Conservation (phyloP, 1,140 invertebrate species). For the Temnothorax longispinosus region DNA sequence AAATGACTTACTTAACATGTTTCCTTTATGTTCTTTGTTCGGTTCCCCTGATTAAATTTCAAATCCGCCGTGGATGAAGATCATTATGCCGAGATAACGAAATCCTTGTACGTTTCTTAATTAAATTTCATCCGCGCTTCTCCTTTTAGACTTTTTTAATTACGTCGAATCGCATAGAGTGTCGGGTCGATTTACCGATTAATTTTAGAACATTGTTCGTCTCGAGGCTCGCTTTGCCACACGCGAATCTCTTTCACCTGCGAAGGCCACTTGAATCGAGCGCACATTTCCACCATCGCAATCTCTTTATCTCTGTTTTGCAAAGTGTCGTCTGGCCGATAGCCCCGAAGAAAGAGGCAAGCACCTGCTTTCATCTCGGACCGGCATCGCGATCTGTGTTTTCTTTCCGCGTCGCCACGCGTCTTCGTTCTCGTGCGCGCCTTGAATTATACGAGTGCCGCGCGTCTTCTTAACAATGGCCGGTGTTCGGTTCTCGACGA, state of each 20-base stretch:
- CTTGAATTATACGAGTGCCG: background rate
- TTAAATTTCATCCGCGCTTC: background rate
- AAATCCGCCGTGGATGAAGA: background rate
- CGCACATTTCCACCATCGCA: background rate
- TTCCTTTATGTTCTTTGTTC: background rate
- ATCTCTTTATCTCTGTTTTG: conserved; percentile 30
- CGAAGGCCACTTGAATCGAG: background rate
- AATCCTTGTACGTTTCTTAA: background rate
- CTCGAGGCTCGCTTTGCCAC: background rate
- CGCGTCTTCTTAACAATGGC: background rate
- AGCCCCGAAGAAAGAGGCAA: background rate
- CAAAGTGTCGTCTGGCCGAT: conserved; percentile 23
- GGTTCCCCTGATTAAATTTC: background rate
- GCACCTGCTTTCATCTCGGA: background rate
- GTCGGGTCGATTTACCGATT: background rate
- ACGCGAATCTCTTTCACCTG: background rate
- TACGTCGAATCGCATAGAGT: background rate
- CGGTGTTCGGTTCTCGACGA: too few species aligned
- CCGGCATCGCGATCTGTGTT: background rate
- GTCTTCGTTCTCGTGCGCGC: background rate
- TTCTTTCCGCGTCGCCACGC: background rate
- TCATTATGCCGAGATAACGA: background rate
- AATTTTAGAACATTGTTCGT: background rate
- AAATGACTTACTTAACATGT: background rate
- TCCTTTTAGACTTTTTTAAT: background rate